phyloP scores from a whole-genome alignment of 2,888 invertebrate genomes.

The Callosobruchus maculatus region DNA sequence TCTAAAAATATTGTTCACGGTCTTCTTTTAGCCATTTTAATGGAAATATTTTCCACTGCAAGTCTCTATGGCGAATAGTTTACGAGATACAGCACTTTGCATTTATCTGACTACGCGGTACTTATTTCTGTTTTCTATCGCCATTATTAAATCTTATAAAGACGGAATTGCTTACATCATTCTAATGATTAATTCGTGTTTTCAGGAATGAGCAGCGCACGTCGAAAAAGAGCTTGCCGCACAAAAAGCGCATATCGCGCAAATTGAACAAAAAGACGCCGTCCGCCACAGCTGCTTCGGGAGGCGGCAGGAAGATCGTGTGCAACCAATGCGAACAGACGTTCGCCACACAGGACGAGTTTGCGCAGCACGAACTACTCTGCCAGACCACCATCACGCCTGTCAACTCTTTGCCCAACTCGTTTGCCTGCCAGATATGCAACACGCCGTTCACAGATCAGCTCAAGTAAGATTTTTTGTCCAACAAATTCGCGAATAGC shows the following conservation, averaged over 20 bases:
- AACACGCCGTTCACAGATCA: constrained; percentile 73
- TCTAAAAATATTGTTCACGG: too few species aligned
- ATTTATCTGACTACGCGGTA: too few species aligned
- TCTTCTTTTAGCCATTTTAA: too few species aligned
- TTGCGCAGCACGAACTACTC: constrained; percentile 53
- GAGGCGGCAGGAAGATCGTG: constrained; percentile 40
- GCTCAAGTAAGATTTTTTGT: constrained; percentile 46
- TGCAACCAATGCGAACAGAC: constrained; percentile 51
- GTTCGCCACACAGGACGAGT: constrained; percentile 46
- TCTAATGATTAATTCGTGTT: constrained; percentile 2
- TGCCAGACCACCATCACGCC: constrained; percentile 45
- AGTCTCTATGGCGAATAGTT: too few species aligned
- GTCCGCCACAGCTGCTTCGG: not conserved
- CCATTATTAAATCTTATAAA: too few species aligned
- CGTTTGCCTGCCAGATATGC: constrained; percentile 75
- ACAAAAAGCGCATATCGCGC: constrained; percentile 80
- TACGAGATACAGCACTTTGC: too few species aligned
- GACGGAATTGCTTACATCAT: too few species aligned
- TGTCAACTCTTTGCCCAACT: constrained; percentile 47
- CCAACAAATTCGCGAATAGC: too few species aligned
- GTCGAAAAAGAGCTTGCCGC: constrained; percentile 70
- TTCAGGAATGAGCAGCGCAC: constrained; percentile 40
- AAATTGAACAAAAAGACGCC: constrained; percentile 61
- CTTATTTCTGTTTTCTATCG: too few species aligned
- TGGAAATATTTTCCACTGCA: too few species aligned